phyloP scores from a whole-genome alignment of 37 sponge, comb jelly and placozoan genomes.

The Crambe crambe region DNA sequence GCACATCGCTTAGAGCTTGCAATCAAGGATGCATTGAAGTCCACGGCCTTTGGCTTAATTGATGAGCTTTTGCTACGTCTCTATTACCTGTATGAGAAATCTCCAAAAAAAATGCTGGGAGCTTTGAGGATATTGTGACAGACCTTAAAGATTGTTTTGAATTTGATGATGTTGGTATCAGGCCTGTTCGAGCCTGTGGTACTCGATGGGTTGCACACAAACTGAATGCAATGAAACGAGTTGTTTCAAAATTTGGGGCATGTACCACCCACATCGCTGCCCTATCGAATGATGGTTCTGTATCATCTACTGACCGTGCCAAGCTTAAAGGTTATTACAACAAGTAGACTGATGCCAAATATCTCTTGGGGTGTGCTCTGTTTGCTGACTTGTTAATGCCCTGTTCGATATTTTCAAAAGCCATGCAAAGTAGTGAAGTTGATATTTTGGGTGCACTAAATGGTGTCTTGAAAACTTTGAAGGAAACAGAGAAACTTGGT shows the following conservation, averaged over 20 bases:
- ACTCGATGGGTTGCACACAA: slow-evolving; percentile 34
- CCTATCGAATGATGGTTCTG: slow-evolving; percentile 44
- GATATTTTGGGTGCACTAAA: slow-evolving; percentile 29
- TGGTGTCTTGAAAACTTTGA: neutral
- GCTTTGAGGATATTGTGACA: slow-evolving; percentile 24
- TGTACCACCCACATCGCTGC: slow-evolving; percentile 51
- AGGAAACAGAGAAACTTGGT: slow-evolving; percentile 57
- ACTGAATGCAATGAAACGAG: slow-evolving; percentile 47
- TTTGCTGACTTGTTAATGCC: slow-evolving; percentile 59
- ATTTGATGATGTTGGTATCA: slow-evolving; percentile 13
- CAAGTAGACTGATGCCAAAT: slow-evolving; percentile 70
- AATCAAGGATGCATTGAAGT: too few relatives aligned
- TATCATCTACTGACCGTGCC: slow-evolving; percentile 46
- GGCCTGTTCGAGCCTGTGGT: slow-evolving; percentile 25
- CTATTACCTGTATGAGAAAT: slow-evolving; percentile 37
- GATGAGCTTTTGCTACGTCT: too few relatives aligned
- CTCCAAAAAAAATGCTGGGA: slow-evolving; percentile 32
- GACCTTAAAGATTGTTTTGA: slow-evolving; percentile 23
- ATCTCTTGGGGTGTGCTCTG: slow-evolving; percentile 70
- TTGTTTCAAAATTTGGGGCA: slow-evolving; percentile 62
- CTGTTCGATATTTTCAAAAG: slow-evolving; percentile 32
- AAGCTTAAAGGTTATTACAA: slow-evolving; percentile 57
- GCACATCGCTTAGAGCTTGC: too few relatives aligned
- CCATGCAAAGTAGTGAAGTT: slow-evolving; percentile 28
- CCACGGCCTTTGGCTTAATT: too few relatives aligned